phyloP scores from a whole-genome alignment of 2,113 vertebrate species.

The Nansenia antarctica region DNA sequence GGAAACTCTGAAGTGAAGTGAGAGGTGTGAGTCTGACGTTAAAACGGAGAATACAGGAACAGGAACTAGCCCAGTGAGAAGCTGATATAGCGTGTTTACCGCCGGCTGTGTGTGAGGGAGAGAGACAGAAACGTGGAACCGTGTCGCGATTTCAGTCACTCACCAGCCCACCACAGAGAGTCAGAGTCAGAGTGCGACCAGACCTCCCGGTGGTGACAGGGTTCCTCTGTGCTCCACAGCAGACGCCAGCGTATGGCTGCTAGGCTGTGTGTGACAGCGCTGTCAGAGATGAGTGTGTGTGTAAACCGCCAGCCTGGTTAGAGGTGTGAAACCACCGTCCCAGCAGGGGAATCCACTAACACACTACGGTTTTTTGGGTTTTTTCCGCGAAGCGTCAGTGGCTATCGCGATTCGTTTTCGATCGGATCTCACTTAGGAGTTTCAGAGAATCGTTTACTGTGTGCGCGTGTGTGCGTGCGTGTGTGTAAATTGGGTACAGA shows the following conservation, averaged over 20 bases:
- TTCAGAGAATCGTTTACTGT: not conserved
- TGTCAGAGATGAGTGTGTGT: too few relatives aligned
- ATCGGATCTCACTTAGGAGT: conserved; percentile 6
- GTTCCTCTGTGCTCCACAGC: not conserved
- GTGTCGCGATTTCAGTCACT: not conserved
- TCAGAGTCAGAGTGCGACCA: not conserved
- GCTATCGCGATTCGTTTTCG: conserved; percentile 26
- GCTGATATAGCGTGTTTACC: not conserved
- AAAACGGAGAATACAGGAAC: not conserved
- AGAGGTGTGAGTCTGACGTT: not conserved
- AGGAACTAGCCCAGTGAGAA: not conserved
- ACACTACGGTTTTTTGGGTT: conserved; percentile 49
- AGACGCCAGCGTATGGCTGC: not conserved
- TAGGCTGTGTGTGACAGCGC: not conserved
- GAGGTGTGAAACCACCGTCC: conserved; percentile 67
- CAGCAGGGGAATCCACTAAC: conserved; percentile 49
- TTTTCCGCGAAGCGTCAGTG: conserved; percentile 44
- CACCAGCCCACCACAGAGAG: not conserved
- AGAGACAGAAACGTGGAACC: not conserved
- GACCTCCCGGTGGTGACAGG: not conserved
- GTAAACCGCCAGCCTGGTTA: conserved; percentile 35
- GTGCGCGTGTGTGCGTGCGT: not conserved
- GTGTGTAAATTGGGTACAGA: not conserved
- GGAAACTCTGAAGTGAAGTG: not conserved
- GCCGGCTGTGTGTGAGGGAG: not conserved